A percentile compares a stretch with the other conserved stretches of the same genome.
These are phyloP conservation scores for Eulimnadia texana DNA, from an alignment of 1,140 invertebrate genomes.

Conservation along the genomic window DNA sequence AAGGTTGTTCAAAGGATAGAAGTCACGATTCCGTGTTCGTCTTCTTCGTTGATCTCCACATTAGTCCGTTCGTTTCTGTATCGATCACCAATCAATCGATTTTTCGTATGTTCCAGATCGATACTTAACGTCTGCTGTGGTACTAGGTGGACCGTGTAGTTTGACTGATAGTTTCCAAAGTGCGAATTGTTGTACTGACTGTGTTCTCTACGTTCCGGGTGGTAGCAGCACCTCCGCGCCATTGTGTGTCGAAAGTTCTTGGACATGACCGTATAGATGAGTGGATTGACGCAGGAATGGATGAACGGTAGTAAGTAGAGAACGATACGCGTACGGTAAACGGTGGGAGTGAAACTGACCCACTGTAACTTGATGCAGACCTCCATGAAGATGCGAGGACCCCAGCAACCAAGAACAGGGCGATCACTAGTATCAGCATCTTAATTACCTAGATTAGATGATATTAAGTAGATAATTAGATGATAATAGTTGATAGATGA, in stretches of 20 bases:
- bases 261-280: constrained; percentile 36
- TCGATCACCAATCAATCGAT: too few relatives aligned
- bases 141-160: not conserved
- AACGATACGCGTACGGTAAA: constrained; percentile 21
- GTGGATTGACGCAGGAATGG: constrained; percentile 31
- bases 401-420: constrained; percentile 35
- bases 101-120: not conserved
- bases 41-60: too few relatives aligned
- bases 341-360: constrained; percentile 16
- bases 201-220: not conserved
- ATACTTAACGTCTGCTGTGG: not conserved
- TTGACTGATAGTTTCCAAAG: not conserved
- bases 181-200: not conserved
- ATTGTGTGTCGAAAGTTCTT: constrained; percentile 31
- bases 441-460: constrained; percentile 31
- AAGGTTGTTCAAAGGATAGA: too few relatives aligned
- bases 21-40: too few relatives aligned
- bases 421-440: constrained; percentile 34
- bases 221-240: constrained; percentile 14
- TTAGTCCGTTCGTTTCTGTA: too few relatives aligned
- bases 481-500: too few relatives aligned
- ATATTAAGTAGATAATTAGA: constrained; percentile 1
- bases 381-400: constrained; percentile 32
- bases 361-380: constrained; percentile 24
- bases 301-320: constrained; percentile 23